Conservation (phyloP, 2,113 vertebrate genomes). For the Microcebus ravelobensis region DNA sequence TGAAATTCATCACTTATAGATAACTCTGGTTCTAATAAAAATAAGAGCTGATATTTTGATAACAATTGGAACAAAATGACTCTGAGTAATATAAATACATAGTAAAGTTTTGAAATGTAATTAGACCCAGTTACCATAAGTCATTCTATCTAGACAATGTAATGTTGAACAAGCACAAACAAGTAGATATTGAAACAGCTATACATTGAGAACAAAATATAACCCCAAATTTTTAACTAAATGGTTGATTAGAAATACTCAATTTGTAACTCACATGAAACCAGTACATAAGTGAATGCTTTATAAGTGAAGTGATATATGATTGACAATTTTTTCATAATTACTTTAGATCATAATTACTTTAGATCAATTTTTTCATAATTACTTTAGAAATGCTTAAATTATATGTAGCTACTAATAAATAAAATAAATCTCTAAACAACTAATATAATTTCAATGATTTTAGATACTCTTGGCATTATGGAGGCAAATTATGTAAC, state of each 20-base stretch:
- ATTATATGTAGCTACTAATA: not conserved
- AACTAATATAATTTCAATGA: not conserved
- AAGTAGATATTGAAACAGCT: not conserved
- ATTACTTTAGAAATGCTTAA: not conserved
- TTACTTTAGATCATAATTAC: too few relatives aligned
- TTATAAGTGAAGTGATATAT: not conserved
- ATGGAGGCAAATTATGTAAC: not conserved
- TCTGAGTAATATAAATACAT: not conserved
- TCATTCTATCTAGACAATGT: not conserved
- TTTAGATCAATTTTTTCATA: not conserved
- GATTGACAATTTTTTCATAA: not conserved
- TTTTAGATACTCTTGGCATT: not conserved
- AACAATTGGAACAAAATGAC: constrained; percentile 15
- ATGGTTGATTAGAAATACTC: not conserved
- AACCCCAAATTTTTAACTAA: not conserved
- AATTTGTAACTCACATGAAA: not conserved
- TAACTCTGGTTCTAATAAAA: not conserved
- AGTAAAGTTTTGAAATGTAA: constrained; percentile 26
- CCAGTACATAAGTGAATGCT: not conserved
- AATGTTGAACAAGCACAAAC: not conserved
- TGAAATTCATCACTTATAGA: not conserved
- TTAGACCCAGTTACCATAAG: not conserved
- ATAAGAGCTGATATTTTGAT: constrained; percentile 1
- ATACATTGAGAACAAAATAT: not conserved
- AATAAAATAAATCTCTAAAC: constrained; percentile 9